Conservation (phyloP, 2,113 vertebrate species). For the Platysternon megacephalum region DNA sequence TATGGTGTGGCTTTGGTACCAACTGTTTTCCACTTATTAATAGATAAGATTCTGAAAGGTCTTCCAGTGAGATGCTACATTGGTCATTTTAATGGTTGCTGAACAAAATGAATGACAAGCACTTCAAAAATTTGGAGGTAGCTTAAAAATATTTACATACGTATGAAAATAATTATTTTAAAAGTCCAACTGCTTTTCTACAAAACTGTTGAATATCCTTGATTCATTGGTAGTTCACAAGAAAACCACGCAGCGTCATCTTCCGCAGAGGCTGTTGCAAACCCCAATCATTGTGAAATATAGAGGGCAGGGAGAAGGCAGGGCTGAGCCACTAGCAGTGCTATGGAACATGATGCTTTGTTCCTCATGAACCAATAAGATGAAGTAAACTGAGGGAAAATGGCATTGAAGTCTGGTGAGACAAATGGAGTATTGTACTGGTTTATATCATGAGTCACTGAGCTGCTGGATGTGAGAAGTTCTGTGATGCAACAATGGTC, state of each 20-base stretch:
- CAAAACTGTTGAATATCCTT: not conserved
- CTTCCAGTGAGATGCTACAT: not conserved
- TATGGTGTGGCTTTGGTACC: slow-evolving; percentile 1
- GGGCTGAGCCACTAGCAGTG: not conserved
- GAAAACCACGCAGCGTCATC: rapidly evolving
- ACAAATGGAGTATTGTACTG: not conserved
- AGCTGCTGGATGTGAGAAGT: not conserved
- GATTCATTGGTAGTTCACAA: not conserved
- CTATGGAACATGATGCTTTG: not conserved
- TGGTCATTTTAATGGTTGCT: slow-evolving; percentile 14
- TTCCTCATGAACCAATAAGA: not conserved
- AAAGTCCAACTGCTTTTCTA: not conserved
- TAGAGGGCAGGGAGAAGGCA: rapidly evolving
- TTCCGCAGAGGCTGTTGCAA: not conserved
- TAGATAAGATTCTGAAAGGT: not conserved
- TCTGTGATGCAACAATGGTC: not conserved
- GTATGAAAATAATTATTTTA: not conserved
- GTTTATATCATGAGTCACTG: not conserved
- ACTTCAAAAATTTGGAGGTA: not conserved
- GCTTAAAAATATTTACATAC: not conserved
- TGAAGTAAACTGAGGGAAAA: not conserved
- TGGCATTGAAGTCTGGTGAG: not conserved
- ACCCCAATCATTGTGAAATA: not conserved
- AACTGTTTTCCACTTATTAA: slow-evolving; percentile 32
- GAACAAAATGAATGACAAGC: not conserved